These are phyloP conservation scores for Pagetopsis macropterus DNA, from an alignment of 2,797 vertebrate species.

Conservation along the genomic window DNA sequence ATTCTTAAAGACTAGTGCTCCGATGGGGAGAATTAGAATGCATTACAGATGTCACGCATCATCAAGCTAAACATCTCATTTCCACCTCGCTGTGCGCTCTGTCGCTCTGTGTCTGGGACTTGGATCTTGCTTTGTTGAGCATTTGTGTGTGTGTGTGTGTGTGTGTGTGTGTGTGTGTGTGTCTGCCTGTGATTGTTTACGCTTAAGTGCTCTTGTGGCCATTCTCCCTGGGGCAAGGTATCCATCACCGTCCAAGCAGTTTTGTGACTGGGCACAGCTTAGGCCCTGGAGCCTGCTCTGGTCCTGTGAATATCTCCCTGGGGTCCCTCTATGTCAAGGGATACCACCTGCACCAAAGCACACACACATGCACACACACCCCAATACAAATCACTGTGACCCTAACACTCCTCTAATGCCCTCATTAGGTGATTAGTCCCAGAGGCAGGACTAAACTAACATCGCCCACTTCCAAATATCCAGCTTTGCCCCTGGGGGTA, in stretches of 20 bases:
- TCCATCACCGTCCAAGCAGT: conserved; percentile 82
- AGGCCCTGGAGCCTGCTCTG: conserved; percentile 72
- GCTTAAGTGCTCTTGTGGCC: conserved; percentile 75
- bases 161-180: background rate
- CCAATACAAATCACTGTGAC: conserved; percentile 72
- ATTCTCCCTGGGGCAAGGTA: conserved; percentile 81
- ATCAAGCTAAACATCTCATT: conserved; percentile 84
- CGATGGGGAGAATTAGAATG: conserved; percentile 83
- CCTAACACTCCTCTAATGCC: conserved; percentile 76
- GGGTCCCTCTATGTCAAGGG: conserved; percentile 80
- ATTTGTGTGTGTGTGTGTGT: conserved; percentile 37
- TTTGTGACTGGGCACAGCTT: conserved; percentile 72
- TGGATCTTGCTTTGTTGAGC: conserved; percentile 50
- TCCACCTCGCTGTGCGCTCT: conserved; percentile 76
- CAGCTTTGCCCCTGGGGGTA: conserved; percentile 48
- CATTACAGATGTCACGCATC: conserved; percentile 85
- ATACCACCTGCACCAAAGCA: conserved; percentile 75
- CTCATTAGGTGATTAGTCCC: conserved; percentile 84
- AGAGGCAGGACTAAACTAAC: conserved; percentile 73
- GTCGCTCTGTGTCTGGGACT: conserved; percentile 74
- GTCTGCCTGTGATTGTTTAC: conserved; percentile 68
- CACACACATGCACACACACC: conserved; percentile 31
- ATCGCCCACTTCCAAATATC: conserved; percentile 57
- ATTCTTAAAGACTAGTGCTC: conserved; percentile 83
- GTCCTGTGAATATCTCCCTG: conserved; percentile 80